Evolutionary conservation across 2,113 vertebrate species (phyloP), one percentile per base, ranked within the genome.

Genomic region (Neodontobutis hainanensis): DNA sequence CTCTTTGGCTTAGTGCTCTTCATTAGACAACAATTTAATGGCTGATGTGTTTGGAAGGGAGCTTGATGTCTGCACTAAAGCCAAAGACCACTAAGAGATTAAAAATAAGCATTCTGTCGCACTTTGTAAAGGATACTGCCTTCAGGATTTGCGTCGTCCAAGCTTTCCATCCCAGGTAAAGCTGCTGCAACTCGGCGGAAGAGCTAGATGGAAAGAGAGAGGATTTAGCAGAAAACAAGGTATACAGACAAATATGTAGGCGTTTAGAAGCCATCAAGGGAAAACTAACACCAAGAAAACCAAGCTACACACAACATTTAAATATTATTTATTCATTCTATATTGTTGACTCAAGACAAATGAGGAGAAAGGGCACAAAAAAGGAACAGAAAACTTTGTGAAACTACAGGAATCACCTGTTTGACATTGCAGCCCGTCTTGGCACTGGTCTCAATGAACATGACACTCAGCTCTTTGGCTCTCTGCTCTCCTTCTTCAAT

Each of bases 391-490:
- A 75, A 81, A 81, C 78, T 14, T 73, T 65, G 73, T 57, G 40
- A 75, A 75, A 62, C 53, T 65, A 73, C 69, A 45, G 76, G 61
- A 11, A 62, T 89, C 71, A 93, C 92, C 91, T 93, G 92, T 85
- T 93, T 93, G 82, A 93, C 92, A 79, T 93, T 93, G 88, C 87
- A 92, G 89, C 92, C 92, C 1, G 85, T 93, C 82, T 93, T 93
- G 83, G 92, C 92, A 79, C 92, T 93, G 62, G 92, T 93, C 87
- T 97, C 95, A 1, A 96, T 96, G 88, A 96, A 96, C 95, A 97
- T 97, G 84, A 97, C 95, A 6, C 92, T 96, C 81, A 97, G 91
- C 75, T 96, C 95, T 89, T 95, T 96, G 88, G 95, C 95, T 56
- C 94, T 91, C 80, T 96, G 95, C 77, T 97, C 95, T 5, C 95